These are phyloP conservation scores for Grantiella picta DNA, from an alignment of 2,113 vertebrate genomes.

Conservation along the genomic window DNA sequence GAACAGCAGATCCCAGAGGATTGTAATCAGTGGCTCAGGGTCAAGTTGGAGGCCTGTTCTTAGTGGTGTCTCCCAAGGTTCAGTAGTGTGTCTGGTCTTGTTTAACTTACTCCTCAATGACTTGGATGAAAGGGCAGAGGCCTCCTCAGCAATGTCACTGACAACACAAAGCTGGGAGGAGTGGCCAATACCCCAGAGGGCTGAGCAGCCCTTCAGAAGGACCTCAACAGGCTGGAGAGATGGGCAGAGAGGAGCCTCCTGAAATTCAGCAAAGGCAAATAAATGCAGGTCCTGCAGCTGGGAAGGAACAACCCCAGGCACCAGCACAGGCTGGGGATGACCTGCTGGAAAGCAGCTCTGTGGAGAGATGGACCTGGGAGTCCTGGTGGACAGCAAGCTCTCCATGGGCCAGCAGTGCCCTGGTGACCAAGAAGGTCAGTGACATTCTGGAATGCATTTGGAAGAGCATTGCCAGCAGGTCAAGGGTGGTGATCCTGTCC, in stretches of 20 bases:
- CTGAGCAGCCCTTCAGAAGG: neutral
- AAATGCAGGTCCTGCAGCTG: neutral
- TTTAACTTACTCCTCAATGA: neutral
- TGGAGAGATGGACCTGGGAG: neutral
- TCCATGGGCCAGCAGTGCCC: neutral
- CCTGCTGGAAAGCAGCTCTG: neutral
- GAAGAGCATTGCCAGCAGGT: neutral
- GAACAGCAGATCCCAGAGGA: neutral
- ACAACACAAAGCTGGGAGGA: neutral
- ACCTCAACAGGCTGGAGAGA: neutral
- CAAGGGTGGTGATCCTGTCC: accelerated
- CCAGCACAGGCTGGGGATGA: neutral
- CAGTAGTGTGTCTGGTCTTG: neutral
- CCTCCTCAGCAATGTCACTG: neutral
- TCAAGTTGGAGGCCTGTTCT: accelerated
- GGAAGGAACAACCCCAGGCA: neutral
- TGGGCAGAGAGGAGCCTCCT: neutral
- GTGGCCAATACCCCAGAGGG: neutral
- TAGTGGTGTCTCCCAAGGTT: accelerated
- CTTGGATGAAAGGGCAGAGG: neutral
- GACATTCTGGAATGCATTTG: accelerated
- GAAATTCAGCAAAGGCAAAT: neutral
- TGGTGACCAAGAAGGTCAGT: neutral
- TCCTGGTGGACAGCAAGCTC: neutral
- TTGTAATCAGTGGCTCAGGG: too few species aligned